Evolutionary conservation across 2,797 vertebrate genomes (phyloP).

Genomic region (Coluber constrictor): DNA sequence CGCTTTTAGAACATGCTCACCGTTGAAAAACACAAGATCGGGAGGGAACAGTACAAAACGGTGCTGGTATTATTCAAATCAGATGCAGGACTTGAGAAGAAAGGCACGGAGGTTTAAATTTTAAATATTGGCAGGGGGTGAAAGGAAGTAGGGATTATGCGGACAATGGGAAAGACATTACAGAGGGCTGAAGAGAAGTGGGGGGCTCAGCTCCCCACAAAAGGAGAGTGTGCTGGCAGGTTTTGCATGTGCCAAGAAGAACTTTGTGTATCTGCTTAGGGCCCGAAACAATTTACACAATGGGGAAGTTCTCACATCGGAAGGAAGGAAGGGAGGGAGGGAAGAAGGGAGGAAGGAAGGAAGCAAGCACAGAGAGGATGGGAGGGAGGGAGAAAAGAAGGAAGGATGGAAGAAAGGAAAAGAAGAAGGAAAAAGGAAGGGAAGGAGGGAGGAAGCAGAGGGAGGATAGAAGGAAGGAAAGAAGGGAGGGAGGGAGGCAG

Average conservation of each 20-base stretch:
- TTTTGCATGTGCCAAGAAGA: neutral
- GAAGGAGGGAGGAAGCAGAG: too few species aligned
- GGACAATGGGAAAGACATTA: neutral
- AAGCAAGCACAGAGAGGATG: too few species aligned
- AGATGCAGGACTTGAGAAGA: slow-evolving; percentile 38
- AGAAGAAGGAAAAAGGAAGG: too few species aligned
- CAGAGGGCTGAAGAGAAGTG: neutral
- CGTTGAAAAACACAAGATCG: slow-evolving; percentile 26
- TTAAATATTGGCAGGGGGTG: neutral
- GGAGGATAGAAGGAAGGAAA: accelerated
- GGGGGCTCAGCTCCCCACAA: neutral
- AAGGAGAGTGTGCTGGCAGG: neutral
- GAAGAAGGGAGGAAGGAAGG: too few species aligned
- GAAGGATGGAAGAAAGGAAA: too few species aligned
- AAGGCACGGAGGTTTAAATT: slow-evolving; percentile 34
- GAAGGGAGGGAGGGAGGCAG: too few species aligned
- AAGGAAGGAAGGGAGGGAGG: neutral
- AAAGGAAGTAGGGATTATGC: neutral
- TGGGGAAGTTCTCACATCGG: neutral
- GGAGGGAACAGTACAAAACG: slow-evolving; percentile 22
- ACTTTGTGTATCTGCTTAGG: neutral
- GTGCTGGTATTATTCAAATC: slow-evolving; percentile 32
- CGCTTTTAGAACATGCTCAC: slow-evolving; percentile 15
- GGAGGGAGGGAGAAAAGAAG: too few species aligned
- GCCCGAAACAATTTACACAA: neutral